Evolutionary conservation across 1,140 invertebrate genomes (phyloP).

Genomic region (Penaeus japonicus): DNA sequence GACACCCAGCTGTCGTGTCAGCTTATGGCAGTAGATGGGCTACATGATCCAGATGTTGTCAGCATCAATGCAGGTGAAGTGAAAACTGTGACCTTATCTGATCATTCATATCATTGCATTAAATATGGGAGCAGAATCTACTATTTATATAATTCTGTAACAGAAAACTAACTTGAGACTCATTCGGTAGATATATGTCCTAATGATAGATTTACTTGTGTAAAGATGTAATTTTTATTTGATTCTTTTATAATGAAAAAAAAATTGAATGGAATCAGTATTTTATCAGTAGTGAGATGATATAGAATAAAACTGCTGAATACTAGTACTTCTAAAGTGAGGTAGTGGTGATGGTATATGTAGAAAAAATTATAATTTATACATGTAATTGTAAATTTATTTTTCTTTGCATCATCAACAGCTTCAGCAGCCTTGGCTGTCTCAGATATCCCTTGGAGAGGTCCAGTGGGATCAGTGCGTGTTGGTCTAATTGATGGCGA

Average conservation of each 20-base stretch:
- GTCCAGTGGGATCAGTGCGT: slow-evolving; percentile 91
- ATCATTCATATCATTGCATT: background rate
- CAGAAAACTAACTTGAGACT: background rate
- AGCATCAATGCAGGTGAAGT: slow-evolving; percentile 83
- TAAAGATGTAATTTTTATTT: too few relatives aligned
- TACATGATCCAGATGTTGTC: slow-evolving; percentile 87
- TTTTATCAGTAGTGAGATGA: too few relatives aligned
- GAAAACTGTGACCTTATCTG: slow-evolving; percentile 59
- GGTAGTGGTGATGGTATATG: too few relatives aligned
- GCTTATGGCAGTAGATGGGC: slow-evolving; percentile 87
- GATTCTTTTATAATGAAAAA: too few relatives aligned
- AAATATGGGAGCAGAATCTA: background rate
- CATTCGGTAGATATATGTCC: background rate
- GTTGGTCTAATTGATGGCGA: slow-evolving; percentile 83
- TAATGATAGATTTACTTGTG: background rate
- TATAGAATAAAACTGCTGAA: background rate
- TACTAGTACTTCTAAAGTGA: too few relatives aligned
- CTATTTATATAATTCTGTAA: background rate
- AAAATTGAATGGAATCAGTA: too few relatives aligned
- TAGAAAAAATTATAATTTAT: background rate
- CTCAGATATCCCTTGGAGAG: slow-evolving; percentile 97
- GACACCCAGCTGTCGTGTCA: slow-evolving; percentile 80
- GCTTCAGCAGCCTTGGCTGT: slow-evolving; percentile 91
- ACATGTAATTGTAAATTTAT: background rate
- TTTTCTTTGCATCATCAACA: slow-evolving; percentile 55